Conservation (phyloP, 2,113 vertebrate genomes). For the Catharus fuscescens region DNA sequence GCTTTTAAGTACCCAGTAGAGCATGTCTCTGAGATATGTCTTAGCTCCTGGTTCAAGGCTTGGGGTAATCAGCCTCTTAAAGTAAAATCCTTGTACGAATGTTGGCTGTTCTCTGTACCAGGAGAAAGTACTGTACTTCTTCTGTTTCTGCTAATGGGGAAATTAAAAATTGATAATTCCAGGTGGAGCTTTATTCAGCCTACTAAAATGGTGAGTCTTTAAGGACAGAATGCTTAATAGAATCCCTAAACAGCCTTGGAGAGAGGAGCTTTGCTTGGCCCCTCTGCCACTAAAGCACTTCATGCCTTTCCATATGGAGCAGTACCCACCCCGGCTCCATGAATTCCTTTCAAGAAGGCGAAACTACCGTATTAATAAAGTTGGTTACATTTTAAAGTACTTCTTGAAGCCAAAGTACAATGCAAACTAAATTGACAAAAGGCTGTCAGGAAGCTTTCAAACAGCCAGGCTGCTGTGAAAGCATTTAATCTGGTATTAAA, state of each 20-base stretch:
- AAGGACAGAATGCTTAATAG: background rate
- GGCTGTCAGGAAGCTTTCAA: conserved; percentile 35
- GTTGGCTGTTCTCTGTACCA: background rate
- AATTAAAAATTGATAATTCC: conserved; percentile 50
- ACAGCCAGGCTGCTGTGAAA: background rate
- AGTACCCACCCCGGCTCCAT: background rate
- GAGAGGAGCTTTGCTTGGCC: background rate
- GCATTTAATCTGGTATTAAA: conserved; percentile 59
- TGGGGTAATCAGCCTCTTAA: background rate
- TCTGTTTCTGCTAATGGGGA: conserved; percentile 48
- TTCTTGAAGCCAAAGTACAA: conserved; percentile 26
- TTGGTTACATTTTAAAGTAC: conserved; percentile 4
- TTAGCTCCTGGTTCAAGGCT: background rate
- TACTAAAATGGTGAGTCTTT: background rate
- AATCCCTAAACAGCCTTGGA: background rate
- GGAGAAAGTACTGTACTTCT: background rate
- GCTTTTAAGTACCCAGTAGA: background rate
- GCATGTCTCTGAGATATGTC: background rate
- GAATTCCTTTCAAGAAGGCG: background rate
- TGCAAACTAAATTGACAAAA: conserved; percentile 45
- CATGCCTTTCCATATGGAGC: background rate
- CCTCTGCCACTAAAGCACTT: background rate
- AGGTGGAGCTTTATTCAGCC: background rate
- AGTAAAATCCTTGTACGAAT: background rate
- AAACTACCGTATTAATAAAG: background rate